Evolutionary conservation across 1,140 invertebrate genomes (phyloP).

Genomic region (Ylistrum balloti): DNA sequence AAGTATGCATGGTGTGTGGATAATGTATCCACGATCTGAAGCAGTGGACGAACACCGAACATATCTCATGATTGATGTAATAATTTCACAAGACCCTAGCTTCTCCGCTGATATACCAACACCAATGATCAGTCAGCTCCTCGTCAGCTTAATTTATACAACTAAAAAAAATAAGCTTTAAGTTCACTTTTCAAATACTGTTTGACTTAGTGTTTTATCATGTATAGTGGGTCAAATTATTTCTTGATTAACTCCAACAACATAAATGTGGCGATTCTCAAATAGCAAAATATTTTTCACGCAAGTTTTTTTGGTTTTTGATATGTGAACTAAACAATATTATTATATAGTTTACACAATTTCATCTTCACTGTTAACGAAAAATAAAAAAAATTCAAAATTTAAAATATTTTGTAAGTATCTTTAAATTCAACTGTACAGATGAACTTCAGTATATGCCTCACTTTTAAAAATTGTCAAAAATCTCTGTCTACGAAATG

Average conservation of each 20-base stretch:
- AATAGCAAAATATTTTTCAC: no score
- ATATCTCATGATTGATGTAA: slow-evolving; percentile 7
- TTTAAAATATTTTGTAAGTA: neutral
- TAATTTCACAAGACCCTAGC: neutral
- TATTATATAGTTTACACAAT: neutral
- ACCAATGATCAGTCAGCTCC: neutral
- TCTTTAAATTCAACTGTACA: neutral
- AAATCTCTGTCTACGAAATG: neutral
- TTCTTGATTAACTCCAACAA: no score
- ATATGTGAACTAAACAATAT: no score
- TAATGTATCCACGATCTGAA: neutral
- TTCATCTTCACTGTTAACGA: neutral
- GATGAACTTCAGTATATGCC: neutral
- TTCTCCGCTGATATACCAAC: neutral
- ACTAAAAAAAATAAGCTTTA: neutral
- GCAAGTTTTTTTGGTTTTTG: no score
- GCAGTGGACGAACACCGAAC: neutral
- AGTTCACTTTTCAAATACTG: neutral
- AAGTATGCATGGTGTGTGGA: neutral
- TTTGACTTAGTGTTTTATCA: no score
- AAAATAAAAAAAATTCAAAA: neutral
- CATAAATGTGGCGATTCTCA: no score
- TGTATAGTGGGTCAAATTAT: no score
- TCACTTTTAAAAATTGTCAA: neutral
- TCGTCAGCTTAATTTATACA: neutral